These are phyloP conservation scores for Galerucella nymphaeae DNA, from an alignment of 2,888 invertebrate genomes.

Conservation along the genomic window DNA sequence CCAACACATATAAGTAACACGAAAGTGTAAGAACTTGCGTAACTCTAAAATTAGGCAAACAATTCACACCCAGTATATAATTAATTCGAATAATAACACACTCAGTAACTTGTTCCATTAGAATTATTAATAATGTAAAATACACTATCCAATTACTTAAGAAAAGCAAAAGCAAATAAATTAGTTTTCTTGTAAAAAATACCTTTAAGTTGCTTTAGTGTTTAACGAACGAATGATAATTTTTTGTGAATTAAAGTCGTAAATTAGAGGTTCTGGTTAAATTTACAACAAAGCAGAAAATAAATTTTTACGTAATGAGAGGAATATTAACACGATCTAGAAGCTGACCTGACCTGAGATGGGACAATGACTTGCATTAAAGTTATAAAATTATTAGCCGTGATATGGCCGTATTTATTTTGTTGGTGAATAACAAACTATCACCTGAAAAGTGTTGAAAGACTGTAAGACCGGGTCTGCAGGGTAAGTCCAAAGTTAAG, in stretches of 20 bases:
- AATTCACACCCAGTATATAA: conserved; percentile 38
- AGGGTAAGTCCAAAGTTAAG: no score
- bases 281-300: conserved; percentile 11
- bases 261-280: conserved; percentile 18
- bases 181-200: conserved; percentile 7
- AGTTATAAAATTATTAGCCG: no score
- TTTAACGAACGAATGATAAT: conserved; percentile 15
- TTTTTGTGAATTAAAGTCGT: conserved; percentile 16
- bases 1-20: not conserved
- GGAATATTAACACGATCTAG: no score
- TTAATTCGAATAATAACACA: conserved; percentile 31
- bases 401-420: no score
- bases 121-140: conserved; percentile 8
- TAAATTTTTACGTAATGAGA: no score
- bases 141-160: conserved; percentile 21
- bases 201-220: conserved; percentile 1
- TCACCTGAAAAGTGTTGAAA: no score
- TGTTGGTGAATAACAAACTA: no score
- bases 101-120: conserved; percentile 10
- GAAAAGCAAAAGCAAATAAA: conserved; percentile 21
- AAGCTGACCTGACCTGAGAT: no score
- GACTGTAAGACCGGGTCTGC: no score
- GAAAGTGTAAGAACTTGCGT: conserved; percentile 29
- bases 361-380: no score
- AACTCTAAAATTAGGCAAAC: conserved; percentile 30